Conservation (phyloP, 2,888 invertebrate genomes). For the Aphelenchoides bicaudatus region DNA sequence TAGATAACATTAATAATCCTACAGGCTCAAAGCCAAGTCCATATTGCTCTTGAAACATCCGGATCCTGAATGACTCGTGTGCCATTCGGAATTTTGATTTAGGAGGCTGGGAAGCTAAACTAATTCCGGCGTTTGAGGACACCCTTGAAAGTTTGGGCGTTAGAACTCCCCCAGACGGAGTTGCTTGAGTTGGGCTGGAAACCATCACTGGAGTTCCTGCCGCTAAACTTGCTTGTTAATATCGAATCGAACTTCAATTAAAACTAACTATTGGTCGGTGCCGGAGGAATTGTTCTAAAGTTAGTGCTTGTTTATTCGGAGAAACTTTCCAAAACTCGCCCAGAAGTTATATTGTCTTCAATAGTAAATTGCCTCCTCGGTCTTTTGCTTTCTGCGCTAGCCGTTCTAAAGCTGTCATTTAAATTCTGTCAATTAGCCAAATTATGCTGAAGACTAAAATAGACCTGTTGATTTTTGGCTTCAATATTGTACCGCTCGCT, state of each 20-base stretch:
- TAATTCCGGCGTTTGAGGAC: background rate
- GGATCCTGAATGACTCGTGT: conserved; percentile 50
- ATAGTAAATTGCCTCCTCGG: conserved; percentile 8
- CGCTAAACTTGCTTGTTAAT: no score
- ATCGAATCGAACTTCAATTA: no score
- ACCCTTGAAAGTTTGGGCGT: conserved; percentile 22
- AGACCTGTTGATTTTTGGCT: conserved; percentile 16
- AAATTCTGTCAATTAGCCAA: no score
- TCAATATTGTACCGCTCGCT: conserved; percentile 11
- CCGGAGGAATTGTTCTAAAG: no score
- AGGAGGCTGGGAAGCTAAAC: conserved; percentile 22
- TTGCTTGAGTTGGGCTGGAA: conserved; percentile 9
- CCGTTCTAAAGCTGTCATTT: no score
- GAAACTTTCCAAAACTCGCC: no score
- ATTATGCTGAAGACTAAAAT: no score
- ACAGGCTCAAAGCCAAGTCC: conserved; percentile 38
- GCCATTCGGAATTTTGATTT: conserved; percentile 44
- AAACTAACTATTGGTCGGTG: no score
- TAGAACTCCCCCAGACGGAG: conserved; percentile 8
- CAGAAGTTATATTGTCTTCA: no score
- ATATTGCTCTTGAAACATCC: conserved; percentile 57
- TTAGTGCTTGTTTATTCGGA: no score
- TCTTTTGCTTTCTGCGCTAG: background rate
- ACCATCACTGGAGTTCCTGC: conserved; percentile 17
- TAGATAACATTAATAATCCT: conserved; percentile 13